A percentile compares a stretch with the other conserved stretches of the same genome.
These are phyloP conservation scores for Panthera leo DNA, from an alignment of 2,113 vertebrate genomes.

Conservation along the genomic window DNA sequence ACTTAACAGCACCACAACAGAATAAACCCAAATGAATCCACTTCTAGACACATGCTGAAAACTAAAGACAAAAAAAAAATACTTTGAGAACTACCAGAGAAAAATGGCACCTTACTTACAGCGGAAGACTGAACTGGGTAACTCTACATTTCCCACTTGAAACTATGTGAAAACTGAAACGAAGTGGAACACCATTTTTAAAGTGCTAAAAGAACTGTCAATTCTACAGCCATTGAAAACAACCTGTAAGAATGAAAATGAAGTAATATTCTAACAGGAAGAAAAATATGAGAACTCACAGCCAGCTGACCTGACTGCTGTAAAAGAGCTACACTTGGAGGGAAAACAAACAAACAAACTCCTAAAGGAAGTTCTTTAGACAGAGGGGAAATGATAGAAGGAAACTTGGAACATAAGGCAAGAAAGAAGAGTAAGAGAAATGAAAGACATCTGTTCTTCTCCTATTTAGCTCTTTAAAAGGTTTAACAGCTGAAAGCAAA, in stretches of 20 bases:
- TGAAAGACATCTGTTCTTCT: not conserved
- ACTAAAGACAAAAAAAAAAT: not conserved
- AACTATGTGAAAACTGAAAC: not conserved
- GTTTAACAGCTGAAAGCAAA: not conserved
- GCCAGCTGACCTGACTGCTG: not conserved
- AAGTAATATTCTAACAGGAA: not conserved
- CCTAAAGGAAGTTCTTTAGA: not conserved
- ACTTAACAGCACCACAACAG: not conserved
- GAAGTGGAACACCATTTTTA: too few relatives aligned
- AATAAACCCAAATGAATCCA: constrained; percentile 5
- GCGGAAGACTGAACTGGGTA: not conserved
- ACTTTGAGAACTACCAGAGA: not conserved
- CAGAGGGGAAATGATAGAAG: not conserved
- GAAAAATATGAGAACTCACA: not conserved
- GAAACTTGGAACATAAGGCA: not conserved
- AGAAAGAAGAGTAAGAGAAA: constrained; percentile 14
- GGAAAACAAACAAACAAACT: not conserved
- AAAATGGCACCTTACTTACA: not conserved
- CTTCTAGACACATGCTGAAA: not conserved
- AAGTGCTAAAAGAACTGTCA: not conserved
- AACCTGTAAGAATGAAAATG: not conserved
- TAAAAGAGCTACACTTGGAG: not conserved
- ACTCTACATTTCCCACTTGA: not conserved
- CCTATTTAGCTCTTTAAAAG: not conserved
- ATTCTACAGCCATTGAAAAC: not conserved